Evolutionary conservation across 2,797 vertebrate genomes (phyloP).

Genomic region (Pteropus rufus): DNA sequence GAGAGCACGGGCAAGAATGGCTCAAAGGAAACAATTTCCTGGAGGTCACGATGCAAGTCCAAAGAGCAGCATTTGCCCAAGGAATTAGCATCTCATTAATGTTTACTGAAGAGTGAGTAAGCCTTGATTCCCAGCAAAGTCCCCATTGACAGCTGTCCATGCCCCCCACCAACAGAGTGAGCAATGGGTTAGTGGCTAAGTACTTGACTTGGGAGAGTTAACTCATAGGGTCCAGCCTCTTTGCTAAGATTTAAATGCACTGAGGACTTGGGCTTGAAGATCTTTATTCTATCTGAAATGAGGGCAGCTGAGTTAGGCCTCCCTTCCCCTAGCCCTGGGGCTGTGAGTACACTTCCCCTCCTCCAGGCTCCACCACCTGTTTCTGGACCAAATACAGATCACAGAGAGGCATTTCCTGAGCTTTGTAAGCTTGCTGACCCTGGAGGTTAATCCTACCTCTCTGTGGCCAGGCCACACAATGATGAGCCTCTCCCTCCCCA

Average conservation of each 20-base stretch:
- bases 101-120: background rate
- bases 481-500: background rate
- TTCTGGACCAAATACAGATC: constrained; percentile 69
- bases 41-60: background rate
- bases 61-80: background rate
- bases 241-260: background rate
- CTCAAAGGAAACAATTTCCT: background rate
- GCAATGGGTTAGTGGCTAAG: background rate
- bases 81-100: background rate
- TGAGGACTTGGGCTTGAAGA: background rate
- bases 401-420: constrained; percentile 75
- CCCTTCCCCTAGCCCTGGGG: background rate
- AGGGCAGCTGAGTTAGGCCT: constrained; percentile 26
- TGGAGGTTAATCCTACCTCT: constrained; percentile 61
- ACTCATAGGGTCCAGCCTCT: background rate
- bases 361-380: constrained; percentile 70
- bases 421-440: constrained; percentile 65
- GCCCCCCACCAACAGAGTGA: background rate
- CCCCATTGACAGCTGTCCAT: background rate
- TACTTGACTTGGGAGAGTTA: background rate
- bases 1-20: background rate
- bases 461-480: background rate
- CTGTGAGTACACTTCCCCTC: constrained; percentile 37
- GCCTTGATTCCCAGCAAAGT: background rate
- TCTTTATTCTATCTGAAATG: background rate